Base-by-base conservation (phyloP, 2,113 vertebrate species). In the Phocoena phocoena region DNA sequence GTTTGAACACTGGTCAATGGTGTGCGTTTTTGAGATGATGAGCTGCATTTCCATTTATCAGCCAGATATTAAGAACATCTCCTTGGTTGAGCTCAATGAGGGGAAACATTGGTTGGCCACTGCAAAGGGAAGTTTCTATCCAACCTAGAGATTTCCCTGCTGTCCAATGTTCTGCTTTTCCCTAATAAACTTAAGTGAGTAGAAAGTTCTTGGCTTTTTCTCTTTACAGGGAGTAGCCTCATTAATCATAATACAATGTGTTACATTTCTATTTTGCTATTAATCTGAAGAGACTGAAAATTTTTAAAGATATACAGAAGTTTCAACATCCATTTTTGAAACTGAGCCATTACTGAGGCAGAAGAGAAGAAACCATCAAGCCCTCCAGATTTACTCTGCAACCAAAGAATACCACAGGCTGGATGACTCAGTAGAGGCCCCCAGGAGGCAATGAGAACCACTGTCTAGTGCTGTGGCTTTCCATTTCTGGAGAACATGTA, bases 1-100 rank as follows among this genome's bases (percentile, higher is more conserved):
- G 63, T 88, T 97, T 97, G 95, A 98, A 96, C 13, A 6, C n/a
- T 85, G 33, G 95, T 97, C 97, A 95, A 76, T 31, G 77, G 88
- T 94, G 96, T 96, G 53, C 88, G 98, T 96, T 97, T 98, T 96
- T 97, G 83, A 97, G 93, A 97, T 65, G 73, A 95, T 79, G 84
- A 97, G 41, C 38, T 96, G 44, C 21, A 60, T 91, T 97, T 93
- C 50, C 38, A 80, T 92, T 95, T 95, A 95, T 95, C 65, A 81
- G 79, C 28, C 55, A 96, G 81, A 85, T 97, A 92, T 88, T 90
- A 93, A 90, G 86, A 96, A 88, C 83, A 97, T 95, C 67, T 97
- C 91, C 76, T 58, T 53, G 58, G 14, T 58, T 88, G 68, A 96
- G 65, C 31, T 93, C 71, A 71, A 10, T 44, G 47, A 90, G 1